These are phyloP conservation scores for Danaus melanippus DNA, from an alignment of 1,140 invertebrate species.

Conservation along the genomic window DNA sequence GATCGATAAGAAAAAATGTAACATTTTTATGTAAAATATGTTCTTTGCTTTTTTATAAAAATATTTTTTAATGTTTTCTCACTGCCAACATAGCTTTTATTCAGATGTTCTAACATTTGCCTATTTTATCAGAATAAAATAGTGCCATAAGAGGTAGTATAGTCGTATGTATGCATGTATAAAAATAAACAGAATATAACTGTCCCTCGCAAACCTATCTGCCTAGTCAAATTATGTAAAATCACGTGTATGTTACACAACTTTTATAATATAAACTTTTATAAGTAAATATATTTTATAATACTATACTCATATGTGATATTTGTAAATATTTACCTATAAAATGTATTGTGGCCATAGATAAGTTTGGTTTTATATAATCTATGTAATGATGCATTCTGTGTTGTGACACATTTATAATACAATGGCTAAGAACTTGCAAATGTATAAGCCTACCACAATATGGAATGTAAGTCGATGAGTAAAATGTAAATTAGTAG, in stretches of 20 bases:
- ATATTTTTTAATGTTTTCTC: slow-evolving; percentile 4
- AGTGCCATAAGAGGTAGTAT: slow-evolving; percentile 46
- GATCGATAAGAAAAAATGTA: not conserved
- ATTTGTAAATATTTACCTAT: slow-evolving; percentile 62
- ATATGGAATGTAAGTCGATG: slow-evolving; percentile 26
- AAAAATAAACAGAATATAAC: slow-evolving; percentile 2
- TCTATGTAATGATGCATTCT: slow-evolving; percentile 31
- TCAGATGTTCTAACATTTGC: slow-evolving; percentile 31
- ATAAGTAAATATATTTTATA: slow-evolving; percentile 12
- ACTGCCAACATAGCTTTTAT: slow-evolving; percentile 19
- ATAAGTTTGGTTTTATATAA: slow-evolving; percentile 23
- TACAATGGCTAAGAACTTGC: not conserved
- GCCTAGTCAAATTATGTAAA: slow-evolving; percentile 24
- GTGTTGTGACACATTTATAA: slow-evolving; percentile 13
- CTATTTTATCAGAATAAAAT: slow-evolving; percentile 56
- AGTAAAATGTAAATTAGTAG: slow-evolving; percentile 42
- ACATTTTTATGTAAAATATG: slow-evolving; percentile 1
- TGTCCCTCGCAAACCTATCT: slow-evolving; percentile 14
- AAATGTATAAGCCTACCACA: slow-evolving; percentile 8
- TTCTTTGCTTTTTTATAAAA: slow-evolving; percentile 1
- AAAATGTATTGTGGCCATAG: slow-evolving; percentile 50
- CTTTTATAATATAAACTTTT: slow-evolving; percentile 13
- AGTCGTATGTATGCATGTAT: not conserved
- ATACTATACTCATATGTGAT: slow-evolving; percentile 56
- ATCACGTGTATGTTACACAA: slow-evolving; percentile 4